Percentiles rank a stretch among this genome's conserved stretches.
Conservation (phyloP, 2,113 vertebrate genomes). For the Axis porcinus region DNA sequence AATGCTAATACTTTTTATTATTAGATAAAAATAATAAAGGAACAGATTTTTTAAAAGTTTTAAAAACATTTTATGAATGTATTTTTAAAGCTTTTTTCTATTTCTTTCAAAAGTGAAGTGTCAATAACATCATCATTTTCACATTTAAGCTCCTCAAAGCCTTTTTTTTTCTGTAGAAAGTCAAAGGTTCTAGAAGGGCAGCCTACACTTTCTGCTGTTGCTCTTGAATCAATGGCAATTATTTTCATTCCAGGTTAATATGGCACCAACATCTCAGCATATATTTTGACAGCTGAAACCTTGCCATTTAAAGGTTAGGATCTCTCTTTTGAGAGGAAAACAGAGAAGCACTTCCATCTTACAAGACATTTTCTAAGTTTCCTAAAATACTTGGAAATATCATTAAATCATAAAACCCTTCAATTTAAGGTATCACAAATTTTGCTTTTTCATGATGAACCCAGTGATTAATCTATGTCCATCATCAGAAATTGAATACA, state of each 20-base stretch:
- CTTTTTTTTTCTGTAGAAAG: not conserved
- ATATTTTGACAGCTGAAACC: constrained; percentile 56
- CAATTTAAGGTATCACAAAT: not conserved
- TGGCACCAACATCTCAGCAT: constrained; percentile 8
- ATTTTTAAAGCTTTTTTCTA: not conserved
- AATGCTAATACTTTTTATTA: not conserved
- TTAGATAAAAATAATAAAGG: not conserved
- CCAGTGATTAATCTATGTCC: not conserved
- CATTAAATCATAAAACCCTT: not conserved
- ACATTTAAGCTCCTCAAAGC: not conserved
- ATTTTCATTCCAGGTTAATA: constrained; percentile 46
- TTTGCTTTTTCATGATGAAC: not conserved
- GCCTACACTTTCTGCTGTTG: not conserved
- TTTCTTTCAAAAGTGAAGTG: not conserved
- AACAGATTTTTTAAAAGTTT: not conserved
- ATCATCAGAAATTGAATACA: not conserved
- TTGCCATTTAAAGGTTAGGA: constrained; percentile 71
- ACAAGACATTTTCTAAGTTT: constrained; percentile 34
- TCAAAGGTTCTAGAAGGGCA: not conserved
- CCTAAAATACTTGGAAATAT: not conserved
- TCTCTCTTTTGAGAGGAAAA: constrained; percentile 28
- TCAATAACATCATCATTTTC: not conserved
- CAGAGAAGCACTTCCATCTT: constrained; percentile 11
- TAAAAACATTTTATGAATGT: not conserved
- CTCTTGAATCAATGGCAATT: constrained; percentile 46